phyloP scores from a whole-genome alignment of 2,797 vertebrate species.

The Chaetophractus vellerosus region DNA sequence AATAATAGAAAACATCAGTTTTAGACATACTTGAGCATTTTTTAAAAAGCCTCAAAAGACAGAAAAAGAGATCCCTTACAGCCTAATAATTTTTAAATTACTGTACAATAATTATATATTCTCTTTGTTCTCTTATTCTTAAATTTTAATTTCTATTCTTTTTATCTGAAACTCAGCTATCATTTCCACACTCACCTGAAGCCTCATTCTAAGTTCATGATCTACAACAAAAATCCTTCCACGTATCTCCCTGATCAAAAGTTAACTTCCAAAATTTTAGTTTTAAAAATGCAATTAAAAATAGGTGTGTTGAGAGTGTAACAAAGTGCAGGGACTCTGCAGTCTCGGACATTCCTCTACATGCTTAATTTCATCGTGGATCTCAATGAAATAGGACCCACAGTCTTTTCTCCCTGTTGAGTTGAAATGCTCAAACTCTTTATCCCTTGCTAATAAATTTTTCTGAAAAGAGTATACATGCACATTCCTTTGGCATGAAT shows the following conservation, averaged over 20 bases:
- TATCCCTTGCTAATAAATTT: neutral
- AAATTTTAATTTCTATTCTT: slow-evolving; percentile 25
- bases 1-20: neutral
- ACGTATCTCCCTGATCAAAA: neutral
- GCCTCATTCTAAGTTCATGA: neutral
- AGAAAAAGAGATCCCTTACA: slow-evolving; percentile 36
- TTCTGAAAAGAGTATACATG: neutral
- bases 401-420: neutral
- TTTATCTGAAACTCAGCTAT: neutral
- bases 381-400: neutral
- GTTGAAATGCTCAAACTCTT: neutral
- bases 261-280: slow-evolving; percentile 27
- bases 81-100: slow-evolving; percentile 18
- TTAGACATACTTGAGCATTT: slow-evolving; percentile 5
- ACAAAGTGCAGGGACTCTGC: neutral
- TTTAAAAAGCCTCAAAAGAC: neutral
- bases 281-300: slow-evolving; percentile 39
- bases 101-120: neutral
- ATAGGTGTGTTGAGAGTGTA: neutral
- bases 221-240: neutral
- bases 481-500: neutral
- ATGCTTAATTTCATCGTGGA: neutral
- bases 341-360: neutral
- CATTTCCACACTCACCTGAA: neutral
- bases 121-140: neutral